Evolutionary conservation across 2,888 invertebrate species (phyloP).

Genomic region (Cylindroiulus punctatus): DNA sequence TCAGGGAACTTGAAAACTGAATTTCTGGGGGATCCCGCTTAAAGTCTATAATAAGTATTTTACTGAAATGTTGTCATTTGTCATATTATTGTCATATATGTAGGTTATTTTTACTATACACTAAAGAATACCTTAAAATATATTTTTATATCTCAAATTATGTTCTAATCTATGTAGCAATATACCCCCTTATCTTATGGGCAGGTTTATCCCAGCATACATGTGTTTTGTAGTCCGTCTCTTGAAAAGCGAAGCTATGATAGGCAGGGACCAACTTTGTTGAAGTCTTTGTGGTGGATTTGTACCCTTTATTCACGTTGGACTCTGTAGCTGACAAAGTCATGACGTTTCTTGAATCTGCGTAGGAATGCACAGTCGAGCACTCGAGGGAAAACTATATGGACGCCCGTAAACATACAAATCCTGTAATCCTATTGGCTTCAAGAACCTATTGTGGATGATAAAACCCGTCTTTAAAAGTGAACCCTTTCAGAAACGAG

Average conservation of each 20-base stretch:
- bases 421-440: slow-evolving; percentile 38
- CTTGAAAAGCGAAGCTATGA: background rate
- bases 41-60: too few relatives aligned
- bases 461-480: slow-evolving; percentile 20
- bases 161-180: too few relatives aligned
- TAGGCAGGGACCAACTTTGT: background rate
- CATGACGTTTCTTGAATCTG: background rate
- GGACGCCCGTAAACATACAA: background rate
- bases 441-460: slow-evolving; percentile 29
- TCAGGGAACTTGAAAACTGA: too few relatives aligned
- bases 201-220: too few relatives aligned
- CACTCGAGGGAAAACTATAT: slow-evolving; percentile 11
- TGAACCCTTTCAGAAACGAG: background rate
- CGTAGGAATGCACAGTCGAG: background rate
- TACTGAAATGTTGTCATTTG: too few relatives aligned
- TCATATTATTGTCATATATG: too few relatives aligned
- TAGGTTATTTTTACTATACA: too few relatives aligned
- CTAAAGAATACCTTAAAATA: too few relatives aligned
- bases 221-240: too few relatives aligned
- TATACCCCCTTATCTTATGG: too few relatives aligned
- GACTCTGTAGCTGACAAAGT: background rate
- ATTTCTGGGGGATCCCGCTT: too few relatives aligned
- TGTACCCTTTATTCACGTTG: background rate
- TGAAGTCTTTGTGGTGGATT: background rate
- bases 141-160: too few relatives aligned